A percentile compares a stretch with the other conserved stretches of the same genome.
phyloP scores from a whole-genome alignment of 2,888 invertebrate genomes.

The Athalia cordata region DNA sequence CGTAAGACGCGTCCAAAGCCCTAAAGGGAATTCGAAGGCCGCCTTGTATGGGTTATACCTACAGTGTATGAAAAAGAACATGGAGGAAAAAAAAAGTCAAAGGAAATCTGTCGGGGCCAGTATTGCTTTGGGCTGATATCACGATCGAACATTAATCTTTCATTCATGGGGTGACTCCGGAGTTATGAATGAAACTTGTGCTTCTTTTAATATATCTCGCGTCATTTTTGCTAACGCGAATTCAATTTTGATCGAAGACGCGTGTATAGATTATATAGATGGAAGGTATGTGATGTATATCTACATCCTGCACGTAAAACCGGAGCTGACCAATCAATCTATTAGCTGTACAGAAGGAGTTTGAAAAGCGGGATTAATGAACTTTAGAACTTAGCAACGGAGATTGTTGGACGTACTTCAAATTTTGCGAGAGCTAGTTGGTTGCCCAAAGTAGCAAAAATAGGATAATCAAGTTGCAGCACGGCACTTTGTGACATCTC shows the following conservation, averaged over 20 bases:
- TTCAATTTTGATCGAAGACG: conserved; percentile 66
- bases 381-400: too few species aligned
- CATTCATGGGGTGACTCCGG: conserved; percentile 59
- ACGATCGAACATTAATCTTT: conserved; percentile 62
- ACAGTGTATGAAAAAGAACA: conserved; percentile 45
- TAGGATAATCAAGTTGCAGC: neutral
- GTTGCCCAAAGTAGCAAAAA: conserved; percentile 22
- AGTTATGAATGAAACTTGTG: conserved; percentile 62
- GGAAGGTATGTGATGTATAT: too few species aligned
- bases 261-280: neutral
- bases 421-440: neutral
- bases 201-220: conserved; percentile 57
- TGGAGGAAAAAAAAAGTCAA: conserved; percentile 47
- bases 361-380: too few species aligned
- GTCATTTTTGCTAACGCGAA: conserved; percentile 59
- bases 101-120: conserved; percentile 45
- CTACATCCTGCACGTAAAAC: neutral
- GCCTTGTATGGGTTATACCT: neutral
- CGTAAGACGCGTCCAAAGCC: neutral
- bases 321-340: conserved; percentile 2
- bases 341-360: neutral
- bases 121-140: conserved; percentile 45
- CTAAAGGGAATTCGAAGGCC: neutral
- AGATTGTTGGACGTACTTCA: neutral
- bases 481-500: neutral